Percentiles rank a stretch among this genome's conserved stretches.
These are phyloP conservation scores for Brenthis daphne DNA, from an alignment of 2,888 invertebrate species.

Conservation along the genomic window DNA sequence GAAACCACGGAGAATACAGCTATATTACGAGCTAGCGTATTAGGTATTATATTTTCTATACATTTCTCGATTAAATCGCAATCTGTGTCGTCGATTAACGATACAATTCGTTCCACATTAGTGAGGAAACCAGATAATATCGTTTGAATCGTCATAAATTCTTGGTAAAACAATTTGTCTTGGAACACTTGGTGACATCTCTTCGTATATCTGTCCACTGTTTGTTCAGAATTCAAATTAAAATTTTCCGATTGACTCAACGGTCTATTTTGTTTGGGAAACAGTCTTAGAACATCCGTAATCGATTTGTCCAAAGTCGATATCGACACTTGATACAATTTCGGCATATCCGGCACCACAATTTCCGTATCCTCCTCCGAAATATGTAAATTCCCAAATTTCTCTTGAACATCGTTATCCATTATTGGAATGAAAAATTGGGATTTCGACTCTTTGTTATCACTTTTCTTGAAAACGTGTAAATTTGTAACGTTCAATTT, in stretches of 20 bases:
- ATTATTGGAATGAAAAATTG: conserved; percentile 76
- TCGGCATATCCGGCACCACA: conserved; percentile 63
- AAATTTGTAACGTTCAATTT: conserved; percentile 69
- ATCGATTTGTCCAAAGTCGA: conserved; percentile 65
- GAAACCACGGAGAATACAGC: conserved; percentile 73
- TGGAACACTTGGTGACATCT: conserved; percentile 77
- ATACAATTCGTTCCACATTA: conserved; percentile 56
- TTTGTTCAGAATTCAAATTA: conserved; percentile 66
- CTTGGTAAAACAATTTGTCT: conserved; percentile 75
- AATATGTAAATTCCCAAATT: conserved; percentile 68
- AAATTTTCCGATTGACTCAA: conserved; percentile 77
- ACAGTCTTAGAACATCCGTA: conserved; percentile 64
- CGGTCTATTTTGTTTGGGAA: conserved; percentile 75
- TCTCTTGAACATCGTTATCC: conserved; percentile 61
- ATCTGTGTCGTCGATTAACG: conserved; percentile 64
- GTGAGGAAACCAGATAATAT: conserved; percentile 63
- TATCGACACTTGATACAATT: conserved; percentile 59
- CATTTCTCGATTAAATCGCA: conserved; percentile 74
- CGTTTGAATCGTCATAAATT: conserved; percentile 67
- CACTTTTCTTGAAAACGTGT: conserved; percentile 72
- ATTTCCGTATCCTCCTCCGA: conserved; percentile 67
- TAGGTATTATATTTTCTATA: conserved; percentile 64
- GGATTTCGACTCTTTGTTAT: conserved; percentile 73
- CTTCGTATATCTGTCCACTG: conserved; percentile 73
- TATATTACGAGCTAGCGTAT: conserved; percentile 61